Evolutionary conservation across 2,888 invertebrate genomes (phyloP).

Genomic region (Noctua fimbriata): DNA sequence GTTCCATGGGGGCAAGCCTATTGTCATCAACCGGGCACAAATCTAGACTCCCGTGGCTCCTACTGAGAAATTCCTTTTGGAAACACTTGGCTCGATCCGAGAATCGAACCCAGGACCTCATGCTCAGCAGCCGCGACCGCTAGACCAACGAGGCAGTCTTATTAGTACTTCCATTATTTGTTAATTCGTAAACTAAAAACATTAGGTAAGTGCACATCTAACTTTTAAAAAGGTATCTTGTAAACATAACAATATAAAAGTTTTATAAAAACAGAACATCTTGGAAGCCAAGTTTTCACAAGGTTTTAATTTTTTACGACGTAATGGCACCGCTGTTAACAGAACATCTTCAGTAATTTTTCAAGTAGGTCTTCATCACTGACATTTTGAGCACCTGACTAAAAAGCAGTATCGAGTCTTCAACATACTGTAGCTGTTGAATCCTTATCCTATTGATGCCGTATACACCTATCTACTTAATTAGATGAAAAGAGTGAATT

Average conservation of each 20-base stretch:
- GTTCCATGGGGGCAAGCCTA: no score
- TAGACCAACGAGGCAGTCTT: background rate
- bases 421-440: no score
- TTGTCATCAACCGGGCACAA: no score
- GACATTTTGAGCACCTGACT: background rate
- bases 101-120: no score
- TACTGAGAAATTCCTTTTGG: no score
- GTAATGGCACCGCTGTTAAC: constrained; percentile 1
- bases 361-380: background rate
- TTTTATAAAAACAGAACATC: constrained; percentile 12
- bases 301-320: constrained; percentile 24
- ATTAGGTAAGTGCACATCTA: constrained; percentile 5
- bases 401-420: background rate
- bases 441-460: no score
- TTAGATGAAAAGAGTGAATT: background rate
- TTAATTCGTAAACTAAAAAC: background rate
- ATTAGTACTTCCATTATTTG: background rate
- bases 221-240: constrained; percentile 24
- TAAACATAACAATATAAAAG: constrained; percentile 10
- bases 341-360: background rate
- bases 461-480: background rate
- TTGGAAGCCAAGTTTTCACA: constrained; percentile 20
- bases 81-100: no score
- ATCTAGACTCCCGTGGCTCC: no score
- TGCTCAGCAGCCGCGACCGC: no score